phyloP scores from a whole-genome alignment of 2,797 vertebrate species.

The Lacerta bilineata region DNA sequence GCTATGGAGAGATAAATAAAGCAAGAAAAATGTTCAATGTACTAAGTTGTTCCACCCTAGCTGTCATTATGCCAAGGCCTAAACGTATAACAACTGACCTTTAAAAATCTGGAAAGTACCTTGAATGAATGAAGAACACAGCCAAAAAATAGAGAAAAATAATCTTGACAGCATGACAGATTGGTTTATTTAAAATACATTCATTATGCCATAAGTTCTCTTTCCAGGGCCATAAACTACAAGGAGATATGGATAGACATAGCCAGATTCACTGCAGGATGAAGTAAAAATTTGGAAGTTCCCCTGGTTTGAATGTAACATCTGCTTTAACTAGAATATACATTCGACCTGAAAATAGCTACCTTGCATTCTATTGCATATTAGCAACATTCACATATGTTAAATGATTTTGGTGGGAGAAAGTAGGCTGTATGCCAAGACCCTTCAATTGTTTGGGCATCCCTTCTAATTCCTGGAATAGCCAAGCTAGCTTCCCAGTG shows the following conservation, averaged over 20 bases:
- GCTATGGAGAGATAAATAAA: slow-evolving; percentile 23
- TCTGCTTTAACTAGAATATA: not conserved
- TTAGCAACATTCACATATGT: too few species aligned
- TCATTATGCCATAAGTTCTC: not conserved
- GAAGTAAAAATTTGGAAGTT: not conserved
- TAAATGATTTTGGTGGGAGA: too few species aligned
- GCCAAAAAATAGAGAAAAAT: slow-evolving; percentile 10
- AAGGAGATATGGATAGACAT: not conserved
- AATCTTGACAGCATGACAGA: slow-evolving; percentile 15
- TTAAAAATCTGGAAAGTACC: slow-evolving; percentile 13
- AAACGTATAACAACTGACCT: slow-evolving; percentile 26
- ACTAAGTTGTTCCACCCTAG: not conserved
- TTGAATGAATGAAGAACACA: slow-evolving; percentile 15
- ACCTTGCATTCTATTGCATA: not conserved
- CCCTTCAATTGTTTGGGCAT: too few species aligned
- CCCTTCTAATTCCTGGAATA: too few species aligned
- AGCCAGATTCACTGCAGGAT: not conserved
- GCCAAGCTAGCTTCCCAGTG: too few species aligned
- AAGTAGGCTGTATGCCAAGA: too few species aligned
- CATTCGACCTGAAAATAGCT: not conserved
- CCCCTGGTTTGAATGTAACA: not conserved
- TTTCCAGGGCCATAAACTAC: slow-evolving; percentile 10
- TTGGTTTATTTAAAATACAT: not conserved
- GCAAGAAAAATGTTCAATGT: not conserved
- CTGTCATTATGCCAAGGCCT: slow-evolving; percentile 34